Base-by-base conservation (phyloP, 2,888 invertebrate genomes). In the Pseudococcus longispinus region DNA sequence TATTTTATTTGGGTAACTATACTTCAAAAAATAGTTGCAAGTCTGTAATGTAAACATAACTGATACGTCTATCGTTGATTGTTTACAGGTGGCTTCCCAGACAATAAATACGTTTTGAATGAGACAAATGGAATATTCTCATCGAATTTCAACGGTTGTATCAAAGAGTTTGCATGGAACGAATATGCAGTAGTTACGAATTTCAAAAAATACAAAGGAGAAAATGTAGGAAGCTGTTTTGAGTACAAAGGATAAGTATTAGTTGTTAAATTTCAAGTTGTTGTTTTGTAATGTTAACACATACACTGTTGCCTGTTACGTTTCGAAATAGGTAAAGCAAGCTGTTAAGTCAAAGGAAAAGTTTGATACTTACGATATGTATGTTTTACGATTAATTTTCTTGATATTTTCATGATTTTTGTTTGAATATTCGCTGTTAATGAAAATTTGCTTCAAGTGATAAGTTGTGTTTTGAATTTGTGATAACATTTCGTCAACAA, bases 171-270 rank as follows among this genome's bases (percentile, higher is more conserved):
- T 87, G 90, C 90, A 13, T 90, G 91, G 88, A 91, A 91, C 88
- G 89, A 90, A 51, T 90, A 91, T 83, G 44, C 77, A n/a, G 89
- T 90, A 60, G 90, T 92, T 83, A 91, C 90, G 32, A 93, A 94
- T 90, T 93, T 93, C 90, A 92, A 92, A 65, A 89, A 91, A 51
- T 93, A 92, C 89, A 92, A 92, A 89, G 93, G 93, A 88, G 92
- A 92, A 90, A 93, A 93, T 90, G 91, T 94, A 89, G 92, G 86
- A 3, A 86, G 55, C 37, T 86, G 86, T 51, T 86, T 86, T 32
- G 86, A 86, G 46, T 92, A 89, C 32, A 86, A 80, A 86, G 44
- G 86, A 80, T 86, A 46, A 80, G n/a, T 37, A 37, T 32, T 37
- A 37, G 37, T 37, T 70, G 20, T 42, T 37, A 42, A 80, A 20